phyloP scores from a whole-genome alignment of 2,797 vertebrate species.

The Antennarius maculatus region DNA sequence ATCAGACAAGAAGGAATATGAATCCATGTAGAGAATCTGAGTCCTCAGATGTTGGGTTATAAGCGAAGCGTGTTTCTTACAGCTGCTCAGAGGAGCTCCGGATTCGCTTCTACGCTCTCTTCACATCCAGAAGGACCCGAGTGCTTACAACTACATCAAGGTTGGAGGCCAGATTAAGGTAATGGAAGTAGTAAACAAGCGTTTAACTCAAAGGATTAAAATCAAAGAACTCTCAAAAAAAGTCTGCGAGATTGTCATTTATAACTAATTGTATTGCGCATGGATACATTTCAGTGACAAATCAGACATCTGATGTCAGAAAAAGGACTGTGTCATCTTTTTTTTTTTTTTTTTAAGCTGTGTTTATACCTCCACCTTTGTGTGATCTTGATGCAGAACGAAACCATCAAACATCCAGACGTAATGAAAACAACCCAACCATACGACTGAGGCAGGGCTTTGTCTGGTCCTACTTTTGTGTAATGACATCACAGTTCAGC shows the following conservation, averaged over 20 bases:
- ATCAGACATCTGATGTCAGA: neutral
- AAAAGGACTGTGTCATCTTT: neutral
- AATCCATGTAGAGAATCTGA: slow-evolving; percentile 14
- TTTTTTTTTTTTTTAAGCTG: neutral
- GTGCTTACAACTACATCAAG: slow-evolving; percentile 89
- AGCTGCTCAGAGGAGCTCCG: slow-evolving; percentile 95
- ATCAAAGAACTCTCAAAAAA: neutral
- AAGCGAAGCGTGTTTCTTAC: neutral
- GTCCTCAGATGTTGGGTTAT: neutral
- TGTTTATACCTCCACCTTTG: slow-evolving; percentile 18
- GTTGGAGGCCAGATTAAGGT: slow-evolving; percentile 93
- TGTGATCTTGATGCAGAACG: slow-evolving; percentile 58
- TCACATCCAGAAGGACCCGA: slow-evolving; percentile 91
- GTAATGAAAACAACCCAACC: slow-evolving; percentile 57
- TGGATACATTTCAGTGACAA: no score
- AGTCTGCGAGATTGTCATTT: neutral
- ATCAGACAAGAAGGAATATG: neutral
- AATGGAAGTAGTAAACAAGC: slow-evolving; percentile 1
- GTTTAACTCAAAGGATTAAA: neutral
- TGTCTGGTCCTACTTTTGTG: slow-evolving; percentile 24
- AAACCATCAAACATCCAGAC: slow-evolving; percentile 71
- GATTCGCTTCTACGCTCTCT: slow-evolving; percentile 91
- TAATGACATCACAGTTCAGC: neutral
- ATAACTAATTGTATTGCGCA: no score
- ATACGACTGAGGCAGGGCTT: slow-evolving; percentile 47